A percentile compares a stretch with the other conserved stretches of the same genome.
phyloP scores from a whole-genome alignment of 2,113 vertebrate species.

The Cranoglanis bouderius region DNA sequence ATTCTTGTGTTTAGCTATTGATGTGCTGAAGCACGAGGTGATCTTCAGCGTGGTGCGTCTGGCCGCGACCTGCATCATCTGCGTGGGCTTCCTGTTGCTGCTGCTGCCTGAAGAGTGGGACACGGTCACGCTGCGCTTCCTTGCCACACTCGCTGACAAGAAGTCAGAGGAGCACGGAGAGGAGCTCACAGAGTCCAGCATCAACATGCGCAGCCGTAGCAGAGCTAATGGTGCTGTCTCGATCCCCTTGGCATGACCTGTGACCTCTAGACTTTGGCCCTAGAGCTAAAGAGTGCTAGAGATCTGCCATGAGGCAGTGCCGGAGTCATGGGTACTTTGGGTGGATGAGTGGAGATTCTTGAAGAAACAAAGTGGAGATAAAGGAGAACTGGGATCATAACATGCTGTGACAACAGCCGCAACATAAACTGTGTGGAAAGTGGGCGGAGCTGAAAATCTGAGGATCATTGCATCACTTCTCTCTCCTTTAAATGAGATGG shows the following conservation, averaged over 20 bases:
- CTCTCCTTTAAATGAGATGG: not conserved
- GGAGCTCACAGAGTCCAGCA: conserved; percentile 84
- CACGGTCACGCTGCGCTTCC: conserved; percentile 89
- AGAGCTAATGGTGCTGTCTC: conserved; percentile 90
- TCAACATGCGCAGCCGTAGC: conserved; percentile 85
- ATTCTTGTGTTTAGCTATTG: conserved; percentile 71
- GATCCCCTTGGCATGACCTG: conserved; percentile 87
- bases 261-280: not conserved
- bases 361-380: not conserved
- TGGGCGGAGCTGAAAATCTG: not conserved
- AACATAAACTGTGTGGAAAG: conserved; percentile 8
- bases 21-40: conserved; percentile 94
- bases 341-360: not conserved
- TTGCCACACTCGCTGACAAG: conserved; percentile 91
- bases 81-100: conserved; percentile 92
- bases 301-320: conserved; percentile 4
- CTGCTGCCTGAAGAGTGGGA: conserved; percentile 97
- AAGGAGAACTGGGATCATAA: not conserved
- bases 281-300: conserved; percentile 1
- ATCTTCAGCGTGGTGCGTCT: conserved; percentile 95
- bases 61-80: conserved; percentile 94
- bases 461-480: not conserved
- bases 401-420: conserved; percentile 2
- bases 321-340: conserved; percentile 21
- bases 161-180: conserved; percentile 89